Base-by-base conservation (phyloP, 1,140 invertebrate genomes). In the Archivesica marissinica region DNA sequence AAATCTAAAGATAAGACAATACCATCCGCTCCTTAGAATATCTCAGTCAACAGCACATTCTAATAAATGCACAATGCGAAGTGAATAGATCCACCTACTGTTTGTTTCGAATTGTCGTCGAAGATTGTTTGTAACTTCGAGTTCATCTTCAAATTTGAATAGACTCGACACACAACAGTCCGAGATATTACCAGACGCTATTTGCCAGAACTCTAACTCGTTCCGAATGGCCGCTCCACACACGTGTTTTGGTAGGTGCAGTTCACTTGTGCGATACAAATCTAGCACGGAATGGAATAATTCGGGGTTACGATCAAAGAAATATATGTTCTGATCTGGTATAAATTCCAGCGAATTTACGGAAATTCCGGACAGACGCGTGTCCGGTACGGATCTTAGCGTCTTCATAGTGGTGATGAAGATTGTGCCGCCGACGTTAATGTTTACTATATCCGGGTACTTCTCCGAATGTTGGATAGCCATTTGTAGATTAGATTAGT, bases 231-330 rank as follows among this genome's bases (percentile, higher is more conserved):
- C 86, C 11, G 87, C 83, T 2, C 89, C 98, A 94, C 98, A 99
- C 97, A 99, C 98, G 94, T 99, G 98, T 93, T 99, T 97, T 87
- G 99, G 98, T 90, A 99, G 95, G 95, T 99, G 98, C 66, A 99
- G 95, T 93, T 99, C 99, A 30, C 98, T 98, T 76, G 98, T 99
- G 85, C 98, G 96, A 95, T 99, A 99, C 94, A 99, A 99, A 94
- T 99, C 99, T 83, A 99, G 95, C 85, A 99, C 98, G 79, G 97
- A 98, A 95, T 97, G 97, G 94, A 99, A 99, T 88, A 97, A 97
- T 92, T 98, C 97, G 75, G 98, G 98, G 94, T 99, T 98, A 78
- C 98, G 96, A 94, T 99, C 98, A 95, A 99, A 99, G 95, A 99
- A 99, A 93, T 98, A 99, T 95, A 99, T 98, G 95, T 99, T 99